Evolutionary conservation across 2,797 vertebrate species (phyloP), one percentile per base, ranked within the genome.

Genomic region (Taeniopygia guttata): DNA sequence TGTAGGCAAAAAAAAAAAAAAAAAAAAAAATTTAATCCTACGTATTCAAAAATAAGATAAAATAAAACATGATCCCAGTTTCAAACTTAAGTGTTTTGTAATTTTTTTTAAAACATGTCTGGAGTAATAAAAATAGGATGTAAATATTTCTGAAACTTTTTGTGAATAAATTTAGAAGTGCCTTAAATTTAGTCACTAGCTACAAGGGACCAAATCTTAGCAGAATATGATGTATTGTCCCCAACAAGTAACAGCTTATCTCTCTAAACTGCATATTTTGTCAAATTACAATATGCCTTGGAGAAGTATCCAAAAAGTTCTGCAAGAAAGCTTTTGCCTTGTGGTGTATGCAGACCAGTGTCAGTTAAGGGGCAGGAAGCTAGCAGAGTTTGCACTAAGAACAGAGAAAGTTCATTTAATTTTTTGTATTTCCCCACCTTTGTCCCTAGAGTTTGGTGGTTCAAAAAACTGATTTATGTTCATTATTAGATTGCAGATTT

Each of bases 31-130:
- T 6, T 18, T 38, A 13, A 64, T 32, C 9, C 3, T 63, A 8
- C 1, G 18, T 45, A 60, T 75, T 60, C 16, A 46, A 84, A 87
- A 88, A 21, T 8, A 43, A 62, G 36, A 55, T 19, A 58, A 89
- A 86, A 40, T 19, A 80, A 86, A 80, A 36, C 7, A 43, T 8
- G 5, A 48, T 5, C 49, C 12, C 13, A 76, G 51, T 8, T 87
- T 62, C 38, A 69, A 89, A 68, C 16, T 20, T 20, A 59, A 11
- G 12, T 26, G 9, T 16, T 25, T 54, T 27, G 7, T 25, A 13
- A 1, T 5, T 43, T 75, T 68, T 40, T 17, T 25, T 4, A 3
- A 49, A 58, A 12, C 0, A 40, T 5, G 4, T 46, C 15, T 67
- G 17, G 49, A 77, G 20, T 23, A 34, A 45, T n/a, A 88, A 67